Conservation (phyloP, 2,888 invertebrate genomes). For the Philereme transversata region DNA sequence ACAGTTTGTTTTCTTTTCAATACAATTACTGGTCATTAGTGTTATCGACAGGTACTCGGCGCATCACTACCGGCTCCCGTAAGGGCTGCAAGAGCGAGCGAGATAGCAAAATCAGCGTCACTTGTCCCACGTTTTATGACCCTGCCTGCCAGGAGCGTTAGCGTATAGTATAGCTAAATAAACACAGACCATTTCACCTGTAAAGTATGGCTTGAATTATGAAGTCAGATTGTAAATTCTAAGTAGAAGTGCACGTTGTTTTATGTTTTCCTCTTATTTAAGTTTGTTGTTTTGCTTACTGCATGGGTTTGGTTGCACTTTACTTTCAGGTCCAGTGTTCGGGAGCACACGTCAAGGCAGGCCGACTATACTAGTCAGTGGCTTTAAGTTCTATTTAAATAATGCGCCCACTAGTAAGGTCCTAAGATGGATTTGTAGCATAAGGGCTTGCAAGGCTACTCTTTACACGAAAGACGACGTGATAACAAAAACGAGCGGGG, state of each 20-base stretch:
- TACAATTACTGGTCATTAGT: no score
- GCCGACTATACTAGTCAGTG: slow-evolving; percentile 50
- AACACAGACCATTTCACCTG: no score
- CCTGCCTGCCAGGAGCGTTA: no score
- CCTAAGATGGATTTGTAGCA: slow-evolving; percentile 48
- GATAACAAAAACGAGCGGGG: slow-evolving; percentile 48
- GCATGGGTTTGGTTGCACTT: slow-evolving; percentile 27
- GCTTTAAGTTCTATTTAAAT: slow-evolving; percentile 44
- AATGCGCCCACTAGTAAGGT: neutral
- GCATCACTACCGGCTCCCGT: no score
- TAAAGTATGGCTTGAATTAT: no score
- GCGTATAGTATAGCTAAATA: no score
- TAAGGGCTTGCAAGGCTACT: slow-evolving; percentile 47
- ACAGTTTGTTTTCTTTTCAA: no score
- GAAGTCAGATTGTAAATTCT: no score
- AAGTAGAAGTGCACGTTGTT: neutral
- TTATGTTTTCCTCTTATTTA: neutral
- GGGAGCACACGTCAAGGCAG: slow-evolving; percentile 43
- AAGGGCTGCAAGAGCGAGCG: no score
- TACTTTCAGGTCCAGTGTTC: slow-evolving; percentile 49
- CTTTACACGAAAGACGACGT: slow-evolving; percentile 51
- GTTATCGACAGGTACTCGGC: no score
- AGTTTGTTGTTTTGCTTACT: slow-evolving; percentile 5
- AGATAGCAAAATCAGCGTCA: no score
- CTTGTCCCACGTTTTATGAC: no score